Evolutionary conservation across 2,797 vertebrate species (phyloP).

Genomic region (Alca torda): DNA sequence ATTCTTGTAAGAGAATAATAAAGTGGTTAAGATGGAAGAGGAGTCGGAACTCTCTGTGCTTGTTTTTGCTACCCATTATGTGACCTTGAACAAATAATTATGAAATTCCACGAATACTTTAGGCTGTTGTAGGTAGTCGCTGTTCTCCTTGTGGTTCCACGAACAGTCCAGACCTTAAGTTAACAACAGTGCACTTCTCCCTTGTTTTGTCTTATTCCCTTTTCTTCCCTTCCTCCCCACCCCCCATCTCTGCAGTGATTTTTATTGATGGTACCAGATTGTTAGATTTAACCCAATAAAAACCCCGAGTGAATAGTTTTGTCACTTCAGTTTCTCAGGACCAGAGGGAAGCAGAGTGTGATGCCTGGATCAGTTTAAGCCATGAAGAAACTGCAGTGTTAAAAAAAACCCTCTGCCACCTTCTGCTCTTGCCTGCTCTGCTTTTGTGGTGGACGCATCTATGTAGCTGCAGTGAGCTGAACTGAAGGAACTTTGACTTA

Average conservation of each 20-base stretch:
- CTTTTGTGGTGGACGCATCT: background rate
- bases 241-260: background rate
- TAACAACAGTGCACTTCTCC: background rate
- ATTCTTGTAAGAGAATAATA: background rate
- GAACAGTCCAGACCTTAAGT: background rate
- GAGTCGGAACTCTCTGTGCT: background rate
- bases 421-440: background rate
- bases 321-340: background rate
- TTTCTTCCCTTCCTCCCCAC: background rate
- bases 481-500: background rate
- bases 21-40: background rate
- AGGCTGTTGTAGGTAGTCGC: background rate
- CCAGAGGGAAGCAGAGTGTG: background rate
- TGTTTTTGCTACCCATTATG: background rate
- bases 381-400: background rate
- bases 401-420: background rate
- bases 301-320: background rate
- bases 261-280: background rate
- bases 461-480: background rate
- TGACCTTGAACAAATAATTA: background rate
- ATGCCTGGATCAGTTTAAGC: background rate
- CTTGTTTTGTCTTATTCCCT: background rate
- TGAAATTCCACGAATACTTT: background rate
- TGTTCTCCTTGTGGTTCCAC: background rate
- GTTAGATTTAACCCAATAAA: background rate